A percentile compares a stretch with the other conserved stretches of the same genome.
Evolutionary conservation across 2,888 invertebrate genomes (phyloP).

Genomic region (Epinotia brunnichana): DNA sequence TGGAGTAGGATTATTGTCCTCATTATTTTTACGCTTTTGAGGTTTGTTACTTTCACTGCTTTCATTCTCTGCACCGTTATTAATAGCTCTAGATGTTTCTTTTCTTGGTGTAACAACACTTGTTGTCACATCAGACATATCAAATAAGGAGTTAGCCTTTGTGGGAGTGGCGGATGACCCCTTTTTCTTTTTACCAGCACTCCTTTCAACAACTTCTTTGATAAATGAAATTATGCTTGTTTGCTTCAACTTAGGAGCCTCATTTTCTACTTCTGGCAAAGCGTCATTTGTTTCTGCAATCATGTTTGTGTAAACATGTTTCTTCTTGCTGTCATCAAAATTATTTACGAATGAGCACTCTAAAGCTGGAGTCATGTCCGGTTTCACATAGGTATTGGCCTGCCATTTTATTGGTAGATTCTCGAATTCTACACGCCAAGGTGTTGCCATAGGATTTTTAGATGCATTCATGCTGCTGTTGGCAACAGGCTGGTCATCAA

Average conservation of each 20-base stretch:
- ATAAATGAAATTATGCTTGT: constrained; percentile 77
- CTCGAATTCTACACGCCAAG: constrained; percentile 77
- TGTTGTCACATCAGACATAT: constrained; percentile 50
- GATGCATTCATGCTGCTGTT: constrained; percentile 77
- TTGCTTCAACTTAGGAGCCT: constrained; percentile 67
- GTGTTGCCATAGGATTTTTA: constrained; percentile 71
- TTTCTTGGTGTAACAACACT: constrained; percentile 49
- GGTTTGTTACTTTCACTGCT: constrained; percentile 52
- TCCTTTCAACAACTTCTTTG: constrained; percentile 70
- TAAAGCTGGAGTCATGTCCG: constrained; percentile 80
- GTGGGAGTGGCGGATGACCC: constrained; percentile 59
- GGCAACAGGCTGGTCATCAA: constrained; percentile 75
- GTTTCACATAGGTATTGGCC: constrained; percentile 73
- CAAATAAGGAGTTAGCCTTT: constrained; percentile 62
- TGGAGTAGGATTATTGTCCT: constrained; percentile 44
- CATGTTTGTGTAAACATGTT: constrained; percentile 77
- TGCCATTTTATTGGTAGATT: constrained; percentile 77
- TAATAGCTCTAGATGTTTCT: constrained; percentile 44
- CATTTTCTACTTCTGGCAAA: constrained; percentile 58
- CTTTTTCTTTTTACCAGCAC: constrained; percentile 66
- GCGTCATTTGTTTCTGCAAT: constrained; percentile 58
- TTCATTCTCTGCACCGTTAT: constrained; percentile 44
- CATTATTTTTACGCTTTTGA: constrained; percentile 48
- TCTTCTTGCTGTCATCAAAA: constrained; percentile 65
- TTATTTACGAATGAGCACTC: constrained; percentile 74